Evolutionary conservation across 92 coral and sea anemone genomes (phyloP), one percentile per base, ranked within the genome.

Genomic region (Galaxea fascicularis): DNA sequence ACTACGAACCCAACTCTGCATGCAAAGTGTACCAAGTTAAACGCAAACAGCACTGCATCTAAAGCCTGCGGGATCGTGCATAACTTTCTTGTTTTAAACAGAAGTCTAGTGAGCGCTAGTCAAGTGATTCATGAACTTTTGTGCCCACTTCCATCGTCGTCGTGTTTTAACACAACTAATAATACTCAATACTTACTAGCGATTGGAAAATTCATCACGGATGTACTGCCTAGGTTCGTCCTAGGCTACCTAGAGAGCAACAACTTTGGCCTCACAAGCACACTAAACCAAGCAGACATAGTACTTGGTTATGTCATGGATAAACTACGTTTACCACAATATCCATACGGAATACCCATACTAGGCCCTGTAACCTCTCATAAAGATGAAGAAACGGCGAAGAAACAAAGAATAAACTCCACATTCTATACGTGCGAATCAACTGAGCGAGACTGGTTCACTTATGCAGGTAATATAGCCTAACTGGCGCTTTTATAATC

Each of bases 391-490:
- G 67, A 29, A 14, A 92, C 88, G 18, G 98, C 91, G 26, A 65
- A 39, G 53, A 39, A 58, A 18, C 17, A 14, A 0, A 70, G 31
- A 1, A 85, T 74, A n/a, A 52, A 29, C 26, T 39, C 54, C 12
- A 62, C 95, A n/a, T 77, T 96, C 26, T 80, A 90, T 81, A 90
- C 98, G n/a, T 94, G 95, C 31, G 81, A 74, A 22, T 91, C 94
- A 3, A 70, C 80, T 1, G 77, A 58, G 8, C 88, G 84, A 46
- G 76, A 84, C 17, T 80, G 86, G 12, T 85, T 88, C 54, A 91
- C 91, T 8, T 87, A 92, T 82, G 98, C 95, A 82, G 95, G 98
- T 96, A 81, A 27, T 84, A n/a, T 30, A 6, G 22, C 20, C 20
- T 56, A 3, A 49, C 15, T 49, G 13, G 1, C 11, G 54, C 13